Conservation (phyloP, 2,888 invertebrate genomes). For the Ormyrus thymus region DNA sequence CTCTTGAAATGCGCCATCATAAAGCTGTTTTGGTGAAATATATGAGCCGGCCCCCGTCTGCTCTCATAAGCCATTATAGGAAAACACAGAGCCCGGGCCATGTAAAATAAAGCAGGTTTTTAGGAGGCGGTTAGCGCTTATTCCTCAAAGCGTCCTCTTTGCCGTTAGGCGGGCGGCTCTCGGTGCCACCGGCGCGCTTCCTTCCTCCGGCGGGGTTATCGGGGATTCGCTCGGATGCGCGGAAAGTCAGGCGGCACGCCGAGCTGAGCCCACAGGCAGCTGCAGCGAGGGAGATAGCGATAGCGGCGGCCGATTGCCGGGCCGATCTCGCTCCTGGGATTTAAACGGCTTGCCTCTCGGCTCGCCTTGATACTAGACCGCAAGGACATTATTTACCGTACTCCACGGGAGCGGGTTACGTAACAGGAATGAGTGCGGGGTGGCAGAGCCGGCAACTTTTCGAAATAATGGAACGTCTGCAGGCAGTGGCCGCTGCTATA, state of each 20-base stretch:
- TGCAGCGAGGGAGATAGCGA: neutral
- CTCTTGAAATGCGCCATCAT: slow-evolving; percentile 37
- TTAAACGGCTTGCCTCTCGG: slow-evolving; percentile 58
- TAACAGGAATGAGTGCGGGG: slow-evolving; percentile 48
- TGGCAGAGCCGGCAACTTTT: slow-evolving; percentile 54
- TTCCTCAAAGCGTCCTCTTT: slow-evolving; percentile 29
- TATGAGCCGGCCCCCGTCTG: neutral
- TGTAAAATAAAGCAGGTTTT: slow-evolving; percentile 49
- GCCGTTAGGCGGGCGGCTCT: neutral
- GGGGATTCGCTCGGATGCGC: slow-evolving; percentile 58
- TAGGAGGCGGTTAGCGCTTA: slow-evolving; percentile 30
- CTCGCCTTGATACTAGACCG: slow-evolving; percentile 57
- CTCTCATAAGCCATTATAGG: slow-evolving; percentile 41
- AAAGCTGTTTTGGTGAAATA: slow-evolving; percentile 49
- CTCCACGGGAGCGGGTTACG: slow-evolving; percentile 59
- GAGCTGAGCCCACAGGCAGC: neutral
- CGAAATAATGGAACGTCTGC: slow-evolving; percentile 59
- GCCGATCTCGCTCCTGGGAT: slow-evolving; percentile 61
- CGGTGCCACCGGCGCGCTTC: slow-evolving; percentile 14
- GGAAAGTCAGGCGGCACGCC: slow-evolving; percentile 40
- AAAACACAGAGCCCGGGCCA: slow-evolving; percentile 24
- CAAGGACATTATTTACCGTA: slow-evolving; percentile 61
- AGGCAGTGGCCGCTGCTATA: slow-evolving; percentile 33
- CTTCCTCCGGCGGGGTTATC: slow-evolving; percentile 54
- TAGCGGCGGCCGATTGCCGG: slow-evolving; percentile 53